Percentiles rank a stretch among this genome's conserved stretches.
These are phyloP conservation scores for Morphnarchus princeps DNA, from an alignment of 2,113 vertebrate species.

Conservation along the genomic window DNA sequence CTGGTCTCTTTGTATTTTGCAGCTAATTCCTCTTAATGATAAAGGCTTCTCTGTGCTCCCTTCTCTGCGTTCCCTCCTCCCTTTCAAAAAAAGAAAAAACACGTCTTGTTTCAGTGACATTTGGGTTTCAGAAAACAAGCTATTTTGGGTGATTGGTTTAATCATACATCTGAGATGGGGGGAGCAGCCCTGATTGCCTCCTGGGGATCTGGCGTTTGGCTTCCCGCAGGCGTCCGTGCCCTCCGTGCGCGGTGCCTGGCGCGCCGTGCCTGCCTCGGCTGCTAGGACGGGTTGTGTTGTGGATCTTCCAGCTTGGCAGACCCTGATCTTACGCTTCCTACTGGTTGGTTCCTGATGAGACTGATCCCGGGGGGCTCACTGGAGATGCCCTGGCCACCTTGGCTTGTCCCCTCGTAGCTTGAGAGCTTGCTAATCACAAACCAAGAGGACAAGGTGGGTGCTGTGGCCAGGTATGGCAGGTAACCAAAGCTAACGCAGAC, in stretches of 20 bases:
- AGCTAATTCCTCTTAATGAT: background rate
- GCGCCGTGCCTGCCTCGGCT: fast-evolving
- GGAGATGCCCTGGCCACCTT: background rate
- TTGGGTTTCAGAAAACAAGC: background rate
- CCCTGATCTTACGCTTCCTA: background rate
- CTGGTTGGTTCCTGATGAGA: background rate
- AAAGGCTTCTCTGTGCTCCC: background rate
- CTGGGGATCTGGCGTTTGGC: fast-evolving
- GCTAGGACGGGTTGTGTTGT: fast-evolving
- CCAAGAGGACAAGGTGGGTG: background rate
- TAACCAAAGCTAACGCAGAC: background rate
- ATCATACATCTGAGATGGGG: background rate
- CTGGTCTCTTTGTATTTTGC: background rate
- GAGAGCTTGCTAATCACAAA: background rate
- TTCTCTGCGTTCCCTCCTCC: background rate
- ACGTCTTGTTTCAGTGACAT: background rate
- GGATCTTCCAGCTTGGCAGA: background rate
- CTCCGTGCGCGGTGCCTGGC: fast-evolving
- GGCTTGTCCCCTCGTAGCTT: background rate
- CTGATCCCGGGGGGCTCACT: fast-evolving
- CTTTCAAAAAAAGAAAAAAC: background rate
- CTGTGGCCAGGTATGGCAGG: background rate
- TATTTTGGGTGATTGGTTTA: background rate
- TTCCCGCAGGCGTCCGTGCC: fast-evolving
- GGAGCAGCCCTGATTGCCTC: background rate